Evolutionary conservation across 1,140 invertebrate genomes (phyloP), one percentile per base, ranked within the genome.

Genomic region (Drosophila miranda): DNA sequence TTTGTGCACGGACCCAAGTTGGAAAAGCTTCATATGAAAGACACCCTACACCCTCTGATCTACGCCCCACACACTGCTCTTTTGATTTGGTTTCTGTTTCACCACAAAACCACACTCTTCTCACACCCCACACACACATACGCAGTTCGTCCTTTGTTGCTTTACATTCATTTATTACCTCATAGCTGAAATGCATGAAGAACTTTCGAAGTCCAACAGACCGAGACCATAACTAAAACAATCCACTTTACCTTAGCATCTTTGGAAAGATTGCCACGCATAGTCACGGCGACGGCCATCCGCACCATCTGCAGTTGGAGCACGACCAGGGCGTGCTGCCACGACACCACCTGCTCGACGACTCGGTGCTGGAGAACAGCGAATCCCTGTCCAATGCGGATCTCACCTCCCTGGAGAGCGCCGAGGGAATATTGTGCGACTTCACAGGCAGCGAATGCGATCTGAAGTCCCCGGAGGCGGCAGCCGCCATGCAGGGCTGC

Each of bases 401-500:
- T 51, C 53, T 88, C 1, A 89, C 84, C 2, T 91, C 90, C 5
- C 73, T 89, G 50, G 90, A 86, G 49, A 90, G 81, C 30, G 77
- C 78, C 14, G 90, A 91, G 44, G 90, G 88, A 23, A 80, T 83
- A 8, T 38, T 83, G 34, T 78, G 89, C 50, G 89, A 90, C 50
- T 86, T 90, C n/a, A 57, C 44, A 26, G 83, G 86, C 34, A 82
- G 74, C 38, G 84, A 89, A 45, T 75, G 82, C 26, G 79, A 84
- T 53, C 51, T 77, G 6, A 83, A 90, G 74, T 81, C 78, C 6
- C 78, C 81, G 6, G 82, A 87, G 54, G 82, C 78, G 23, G 80
- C 78, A 2, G 86, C 75, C 11, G 83, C 73, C 30, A 92, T 95
- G 91, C 95, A 98, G 92, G 96, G 97, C 19, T 96, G 94, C 87